Evolutionary conservation across 1,140 invertebrate genomes (phyloP).

Genomic region (Papilio helenus): DNA sequence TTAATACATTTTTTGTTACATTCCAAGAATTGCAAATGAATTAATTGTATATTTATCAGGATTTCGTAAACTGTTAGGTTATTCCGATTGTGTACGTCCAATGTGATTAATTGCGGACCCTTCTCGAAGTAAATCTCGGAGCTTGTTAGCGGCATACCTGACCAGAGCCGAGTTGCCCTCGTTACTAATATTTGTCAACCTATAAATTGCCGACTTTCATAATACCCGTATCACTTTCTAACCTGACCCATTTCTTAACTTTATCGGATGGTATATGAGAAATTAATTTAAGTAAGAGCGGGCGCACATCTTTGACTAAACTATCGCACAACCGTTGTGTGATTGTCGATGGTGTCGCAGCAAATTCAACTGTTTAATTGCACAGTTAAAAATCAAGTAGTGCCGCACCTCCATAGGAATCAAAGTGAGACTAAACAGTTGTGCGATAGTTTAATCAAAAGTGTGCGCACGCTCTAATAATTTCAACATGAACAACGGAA

Average conservation of each 20-base stretch:
- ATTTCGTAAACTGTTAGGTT: background rate
- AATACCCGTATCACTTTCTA: background rate
- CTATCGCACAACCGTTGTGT: too few species aligned
- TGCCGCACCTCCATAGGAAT: too few species aligned
- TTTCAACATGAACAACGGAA: too few species aligned
- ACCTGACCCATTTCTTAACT: background rate
- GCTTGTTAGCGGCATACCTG: constrained; percentile 25
- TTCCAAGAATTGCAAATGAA: background rate
- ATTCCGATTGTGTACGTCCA: constrained; percentile 17
- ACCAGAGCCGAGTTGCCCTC: background rate
- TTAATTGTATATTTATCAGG: background rate
- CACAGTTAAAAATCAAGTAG: too few species aligned
- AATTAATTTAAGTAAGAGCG: background rate
- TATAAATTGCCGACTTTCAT: background rate
- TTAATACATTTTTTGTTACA: too few species aligned
- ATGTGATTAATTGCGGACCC: constrained; percentile 9
- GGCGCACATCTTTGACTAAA: too few species aligned
- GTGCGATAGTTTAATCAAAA: too few species aligned
- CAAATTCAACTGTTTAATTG: too few species aligned
- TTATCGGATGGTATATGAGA: background rate
- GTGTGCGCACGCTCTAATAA: background rate
- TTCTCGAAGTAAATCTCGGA: constrained; percentile 20
- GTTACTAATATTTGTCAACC: constrained; percentile 25
- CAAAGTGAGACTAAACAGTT: too few species aligned
- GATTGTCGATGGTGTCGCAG: too few species aligned